Evolutionary conservation across 2,888 invertebrate genomes (phyloP).

Genomic region (Rosalia funebris): DNA sequence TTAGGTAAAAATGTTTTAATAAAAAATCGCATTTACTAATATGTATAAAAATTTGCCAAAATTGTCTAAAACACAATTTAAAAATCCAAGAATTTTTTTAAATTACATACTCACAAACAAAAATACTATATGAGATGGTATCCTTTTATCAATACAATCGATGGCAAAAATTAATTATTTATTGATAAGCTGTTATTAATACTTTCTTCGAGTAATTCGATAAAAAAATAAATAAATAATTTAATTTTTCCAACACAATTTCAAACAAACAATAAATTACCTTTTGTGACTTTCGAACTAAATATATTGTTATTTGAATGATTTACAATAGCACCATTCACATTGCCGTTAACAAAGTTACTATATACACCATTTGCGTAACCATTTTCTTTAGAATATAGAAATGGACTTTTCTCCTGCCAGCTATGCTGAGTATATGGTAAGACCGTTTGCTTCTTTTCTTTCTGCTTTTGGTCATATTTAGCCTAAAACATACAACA

Average conservation of each 20-base stretch:
- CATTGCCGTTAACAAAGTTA: constrained; percentile 46
- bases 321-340: constrained; percentile 46
- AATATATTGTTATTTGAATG: constrained; percentile 54
- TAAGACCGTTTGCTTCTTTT: constrained; percentile 67
- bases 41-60: no score
- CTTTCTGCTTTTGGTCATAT: constrained; percentile 71
- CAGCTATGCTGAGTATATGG: constrained; percentile 65
- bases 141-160: no score
- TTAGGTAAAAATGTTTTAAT: no score
- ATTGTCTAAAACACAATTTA: no score
- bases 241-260: background rate
- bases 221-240: constrained; percentile 22
- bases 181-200: background rate
- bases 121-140: no score
- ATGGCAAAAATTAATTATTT: no score
- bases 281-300: constrained; percentile 52
- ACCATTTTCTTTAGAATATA: constrained; percentile 62
- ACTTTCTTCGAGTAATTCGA: background rate
- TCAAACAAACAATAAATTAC: constrained; percentile 58
- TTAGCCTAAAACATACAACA: constrained; percentile 70
- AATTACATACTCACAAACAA: no score
- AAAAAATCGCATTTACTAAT: no score
- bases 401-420: constrained; percentile 71
- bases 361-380: constrained; percentile 36
- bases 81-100: no score